These are phyloP conservation scores for Sinocyclocheilus maitianheensis DNA, from an alignment of 2,113 vertebrate genomes.

Conservation along the genomic window DNA sequence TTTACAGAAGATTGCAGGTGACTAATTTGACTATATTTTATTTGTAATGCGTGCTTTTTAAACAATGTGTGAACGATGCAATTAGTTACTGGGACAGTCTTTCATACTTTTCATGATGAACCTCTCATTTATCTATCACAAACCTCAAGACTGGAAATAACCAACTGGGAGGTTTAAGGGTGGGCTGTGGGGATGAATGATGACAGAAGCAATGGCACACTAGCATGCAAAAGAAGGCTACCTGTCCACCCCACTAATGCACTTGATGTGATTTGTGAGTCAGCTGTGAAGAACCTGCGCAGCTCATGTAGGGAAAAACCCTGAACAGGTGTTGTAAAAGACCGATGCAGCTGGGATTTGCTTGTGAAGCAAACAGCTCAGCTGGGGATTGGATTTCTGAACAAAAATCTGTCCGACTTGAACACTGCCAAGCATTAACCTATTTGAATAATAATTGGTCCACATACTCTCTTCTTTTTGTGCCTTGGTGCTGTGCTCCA, in stretches of 20 bases:
- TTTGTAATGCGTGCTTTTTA: background rate
- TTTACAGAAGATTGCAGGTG: conserved; percentile 20
- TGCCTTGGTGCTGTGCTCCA: background rate
- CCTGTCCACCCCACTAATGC: conserved; percentile 69
- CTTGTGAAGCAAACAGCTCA: conserved; percentile 68
- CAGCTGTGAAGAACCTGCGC: conserved; percentile 60
- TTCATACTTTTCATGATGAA: conserved; percentile 63
- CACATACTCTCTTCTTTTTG: conserved; percentile 1
- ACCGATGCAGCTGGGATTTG: conserved; percentile 70
- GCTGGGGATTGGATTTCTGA: conserved; percentile 62
- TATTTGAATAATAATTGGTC: conserved; percentile 51
- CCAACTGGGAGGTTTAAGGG: conserved; percentile 56
- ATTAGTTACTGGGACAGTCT: conserved; percentile 44
- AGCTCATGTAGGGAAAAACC: conserved; percentile 56
- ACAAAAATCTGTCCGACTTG: conserved; percentile 62
- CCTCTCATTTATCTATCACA: conserved; percentile 49
- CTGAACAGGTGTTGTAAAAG: conserved; percentile 73
- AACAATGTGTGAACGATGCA: conserved; percentile 27
- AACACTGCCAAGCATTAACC: conserved; percentile 57
- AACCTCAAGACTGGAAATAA: conserved; percentile 57
- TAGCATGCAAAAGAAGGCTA: conserved; percentile 61
- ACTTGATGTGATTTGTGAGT: conserved; percentile 73
- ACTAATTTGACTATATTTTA: conserved; percentile 6
- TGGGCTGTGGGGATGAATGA: conserved; percentile 61
- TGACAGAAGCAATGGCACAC: conserved; percentile 62